Conservation (phyloP, 2,113 vertebrate genomes). For the Myanophis thanlyinensis region DNA sequence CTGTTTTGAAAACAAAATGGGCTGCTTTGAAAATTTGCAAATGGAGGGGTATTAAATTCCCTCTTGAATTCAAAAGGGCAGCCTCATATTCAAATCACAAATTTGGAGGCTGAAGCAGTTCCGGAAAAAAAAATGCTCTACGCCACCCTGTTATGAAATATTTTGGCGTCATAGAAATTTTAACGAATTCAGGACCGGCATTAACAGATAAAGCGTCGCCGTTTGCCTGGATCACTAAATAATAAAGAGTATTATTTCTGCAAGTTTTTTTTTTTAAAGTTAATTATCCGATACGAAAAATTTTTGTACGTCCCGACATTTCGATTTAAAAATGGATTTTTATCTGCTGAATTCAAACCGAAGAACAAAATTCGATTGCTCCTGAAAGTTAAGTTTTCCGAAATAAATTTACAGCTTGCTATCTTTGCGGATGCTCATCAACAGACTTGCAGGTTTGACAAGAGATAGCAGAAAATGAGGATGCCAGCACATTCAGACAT, state of each 20-base stretch:
- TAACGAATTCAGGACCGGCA: conserved; percentile 35
- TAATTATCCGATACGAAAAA: not conserved
- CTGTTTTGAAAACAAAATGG: not conserved
- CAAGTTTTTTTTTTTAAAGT: not conserved
- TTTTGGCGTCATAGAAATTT: conserved; percentile 31
- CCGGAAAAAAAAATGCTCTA: not conserved
- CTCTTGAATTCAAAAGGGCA: not conserved
- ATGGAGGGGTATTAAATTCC: not conserved
- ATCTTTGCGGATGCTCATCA: not conserved
- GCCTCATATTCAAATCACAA: not conserved
- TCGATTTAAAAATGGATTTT: conserved; percentile 7
- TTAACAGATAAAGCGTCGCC: not conserved
- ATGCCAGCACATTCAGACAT: not conserved
- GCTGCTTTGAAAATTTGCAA: not conserved
- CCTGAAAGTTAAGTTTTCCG: conserved; percentile 13
- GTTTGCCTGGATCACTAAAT: not conserved
- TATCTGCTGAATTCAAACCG: not conserved
- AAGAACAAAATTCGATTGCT: not conserved
- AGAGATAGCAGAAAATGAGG: not conserved
- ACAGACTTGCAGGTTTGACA: not conserved
- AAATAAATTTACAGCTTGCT: conserved; percentile 10
- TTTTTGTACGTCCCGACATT: conserved; percentile 10
- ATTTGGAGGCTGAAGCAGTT: not conserved
- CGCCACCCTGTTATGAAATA: not conserved
- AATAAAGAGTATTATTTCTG: not conserved